Evolutionary conservation across 1,140 invertebrate genomes (phyloP), one percentile per base, ranked within the genome.

Genomic region (Diachasma alloeum): DNA sequence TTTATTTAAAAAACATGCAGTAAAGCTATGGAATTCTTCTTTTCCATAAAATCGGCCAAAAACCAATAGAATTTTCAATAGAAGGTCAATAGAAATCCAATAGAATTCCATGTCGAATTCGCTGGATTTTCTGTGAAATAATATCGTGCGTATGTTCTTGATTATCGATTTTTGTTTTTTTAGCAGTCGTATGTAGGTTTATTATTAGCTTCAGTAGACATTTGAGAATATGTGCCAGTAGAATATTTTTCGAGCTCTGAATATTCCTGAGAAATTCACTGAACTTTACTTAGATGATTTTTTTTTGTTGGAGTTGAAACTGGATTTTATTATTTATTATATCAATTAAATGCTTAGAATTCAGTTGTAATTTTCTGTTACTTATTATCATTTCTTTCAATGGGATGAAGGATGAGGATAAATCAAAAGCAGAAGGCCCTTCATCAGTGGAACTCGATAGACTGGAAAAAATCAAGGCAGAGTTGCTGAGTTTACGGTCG

Each of bases 351-450:
- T 31, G 31, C 2, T 31, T 31, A 3, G 2, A 31, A 31, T 31
- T 31, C 31, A 2, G 2, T 31, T 2, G 31, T 31, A 31, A 31
- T 6, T 31, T 31, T 6, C 22, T 66, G 46, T 17, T 19, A 15
- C 36, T 56, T 15, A 69, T 39, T 2, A 42, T 42, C 13, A 42
- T 42, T 74, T 75, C 48, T 78, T 67, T 66, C 69, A 68, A 73
- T 76, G 37, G 22, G 72, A 66, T 73, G 72, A 77, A 91, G 85
- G 94, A 95, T 82, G 94, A 94, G 81, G 93, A 93, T 75, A 93
- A 92, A 83, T 91, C 93, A 53, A 93, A 92, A 86, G 93, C 92
- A 4, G 91, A 92, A 82, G 92, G 91, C 19, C 91, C 91, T 5
- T 90, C 91, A 3, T 84, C 87, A 37, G 91, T 92, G 79, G 92